Evolutionary conservation across 2,113 vertebrate genomes (phyloP).

Genomic region (Bathybates hornii): DNA sequence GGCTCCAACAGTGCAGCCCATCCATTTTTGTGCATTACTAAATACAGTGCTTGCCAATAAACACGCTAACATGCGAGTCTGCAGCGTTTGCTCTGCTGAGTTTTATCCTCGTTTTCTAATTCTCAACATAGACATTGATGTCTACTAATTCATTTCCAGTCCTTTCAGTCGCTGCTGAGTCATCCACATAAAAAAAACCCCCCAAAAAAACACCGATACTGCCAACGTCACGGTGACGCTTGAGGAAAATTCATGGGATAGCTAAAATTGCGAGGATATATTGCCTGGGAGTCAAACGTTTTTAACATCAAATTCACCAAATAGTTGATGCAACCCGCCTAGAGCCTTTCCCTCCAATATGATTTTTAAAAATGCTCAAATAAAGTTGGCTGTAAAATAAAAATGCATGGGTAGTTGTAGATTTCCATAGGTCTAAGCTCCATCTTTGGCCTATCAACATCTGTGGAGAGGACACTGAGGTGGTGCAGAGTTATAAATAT

Average conservation of each 20-base stretch:
- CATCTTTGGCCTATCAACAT: background rate
- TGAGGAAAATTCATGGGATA: background rate
- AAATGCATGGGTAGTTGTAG: background rate
- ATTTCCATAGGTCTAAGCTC: background rate
- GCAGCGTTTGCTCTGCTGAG: background rate
- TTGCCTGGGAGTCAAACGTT: background rate
- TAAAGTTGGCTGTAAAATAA: background rate
- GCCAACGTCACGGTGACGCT: background rate
- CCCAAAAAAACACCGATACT: background rate
- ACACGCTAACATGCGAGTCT: background rate
- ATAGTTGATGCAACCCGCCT: background rate
- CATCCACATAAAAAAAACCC: background rate
- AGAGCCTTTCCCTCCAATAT: background rate
- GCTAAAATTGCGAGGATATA: background rate
- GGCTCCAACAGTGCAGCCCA: background rate
- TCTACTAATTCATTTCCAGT: background rate
- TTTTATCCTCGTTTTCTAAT: background rate
- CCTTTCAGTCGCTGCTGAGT: background rate
- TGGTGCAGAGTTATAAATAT: background rate
- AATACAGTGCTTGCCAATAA: background rate
- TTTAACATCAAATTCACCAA: background rate
- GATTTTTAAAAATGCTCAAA: background rate
- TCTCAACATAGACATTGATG: background rate
- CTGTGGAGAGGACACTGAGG: background rate
- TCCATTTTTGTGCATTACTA: background rate